phyloP scores from a whole-genome alignment of 2,888 invertebrate species.

The Formica aserva region DNA sequence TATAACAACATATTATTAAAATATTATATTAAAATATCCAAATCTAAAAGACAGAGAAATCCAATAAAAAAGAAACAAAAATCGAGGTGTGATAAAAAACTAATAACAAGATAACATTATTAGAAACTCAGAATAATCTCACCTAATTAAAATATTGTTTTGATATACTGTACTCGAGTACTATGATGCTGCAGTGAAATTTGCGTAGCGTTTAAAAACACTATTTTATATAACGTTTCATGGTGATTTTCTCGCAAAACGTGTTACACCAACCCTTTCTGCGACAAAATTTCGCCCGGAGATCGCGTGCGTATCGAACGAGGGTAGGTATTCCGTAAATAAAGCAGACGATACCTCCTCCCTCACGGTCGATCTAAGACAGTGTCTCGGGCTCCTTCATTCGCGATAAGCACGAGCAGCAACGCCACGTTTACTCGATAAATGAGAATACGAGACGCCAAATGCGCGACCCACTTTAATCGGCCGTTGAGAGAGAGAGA shows the following conservation, averaged over 20 bases:
- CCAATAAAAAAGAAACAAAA: no score
- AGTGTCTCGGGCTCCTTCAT: conserved; percentile 12
- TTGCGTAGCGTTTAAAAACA: not conserved
- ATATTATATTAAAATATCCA: not conserved
- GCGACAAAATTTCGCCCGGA: conserved; percentile 1
- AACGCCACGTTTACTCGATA: conserved; percentile 24
- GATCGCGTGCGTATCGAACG: conserved; percentile 39
- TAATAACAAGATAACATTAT: not conserved
- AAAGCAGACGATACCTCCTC: conserved; percentile 27
- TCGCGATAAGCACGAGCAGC: conserved; percentile 30
- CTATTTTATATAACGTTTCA: not conserved
- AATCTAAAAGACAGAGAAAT: not conserved
- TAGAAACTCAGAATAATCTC: not conserved
- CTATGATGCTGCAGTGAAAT: not conserved
- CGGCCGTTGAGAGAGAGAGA: not conserved
- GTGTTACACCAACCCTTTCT: not conserved
- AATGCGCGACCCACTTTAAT: conserved; percentile 38
- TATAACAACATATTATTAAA: no score
- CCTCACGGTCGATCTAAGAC: conserved; percentile 20
- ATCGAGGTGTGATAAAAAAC: not conserved
- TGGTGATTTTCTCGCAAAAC: not conserved
- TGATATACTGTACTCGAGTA: not conserved
- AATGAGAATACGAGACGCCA: conserved; percentile 35
- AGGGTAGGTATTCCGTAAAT: conserved; percentile 30
- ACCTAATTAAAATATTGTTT: not conserved